Conservation (phyloP, 2,888 invertebrate genomes). For the Luperina nickerlii region DNA sequence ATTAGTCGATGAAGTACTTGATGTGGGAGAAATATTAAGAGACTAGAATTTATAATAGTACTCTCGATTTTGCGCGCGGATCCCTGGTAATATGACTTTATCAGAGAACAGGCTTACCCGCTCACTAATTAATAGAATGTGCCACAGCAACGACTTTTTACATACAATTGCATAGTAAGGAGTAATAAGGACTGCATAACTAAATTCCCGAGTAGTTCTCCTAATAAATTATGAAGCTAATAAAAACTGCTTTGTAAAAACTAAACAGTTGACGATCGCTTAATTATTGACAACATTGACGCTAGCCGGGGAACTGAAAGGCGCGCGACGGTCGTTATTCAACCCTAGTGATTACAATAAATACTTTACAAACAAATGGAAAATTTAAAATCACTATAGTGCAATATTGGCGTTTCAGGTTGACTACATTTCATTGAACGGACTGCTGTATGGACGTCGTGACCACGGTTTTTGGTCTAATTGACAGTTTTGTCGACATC, state of each 20-base stretch:
- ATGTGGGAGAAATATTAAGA: neutral
- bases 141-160: constrained; percentile 15
- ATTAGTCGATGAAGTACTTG: neutral
- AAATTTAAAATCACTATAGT: constrained; percentile 39
- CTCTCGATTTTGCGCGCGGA: neutral
- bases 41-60: neutral
- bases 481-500: constrained; percentile 45
- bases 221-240: constrained; percentile 19
- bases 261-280: constrained; percentile 42
- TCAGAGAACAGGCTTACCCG: neutral
- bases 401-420: constrained; percentile 18
- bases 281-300: constrained; percentile 50
- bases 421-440: constrained; percentile 27
- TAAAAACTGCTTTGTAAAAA: constrained; percentile 34
- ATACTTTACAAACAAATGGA: constrained; percentile 32
- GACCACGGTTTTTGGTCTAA: constrained; percentile 46
- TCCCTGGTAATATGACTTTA: neutral
- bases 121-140: constrained; percentile 31
- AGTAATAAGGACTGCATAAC: constrained; percentile 19
- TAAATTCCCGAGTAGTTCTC: constrained; percentile 19
- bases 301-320: constrained; percentile 12
- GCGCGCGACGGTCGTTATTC: constrained; percentile 34
- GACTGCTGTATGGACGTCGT: constrained; percentile 43
- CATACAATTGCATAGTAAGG: neutral
- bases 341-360: constrained; percentile 37